Conservation (phyloP, 2,888 invertebrate genomes). For the Eudasyphora cyanicolor region DNA sequence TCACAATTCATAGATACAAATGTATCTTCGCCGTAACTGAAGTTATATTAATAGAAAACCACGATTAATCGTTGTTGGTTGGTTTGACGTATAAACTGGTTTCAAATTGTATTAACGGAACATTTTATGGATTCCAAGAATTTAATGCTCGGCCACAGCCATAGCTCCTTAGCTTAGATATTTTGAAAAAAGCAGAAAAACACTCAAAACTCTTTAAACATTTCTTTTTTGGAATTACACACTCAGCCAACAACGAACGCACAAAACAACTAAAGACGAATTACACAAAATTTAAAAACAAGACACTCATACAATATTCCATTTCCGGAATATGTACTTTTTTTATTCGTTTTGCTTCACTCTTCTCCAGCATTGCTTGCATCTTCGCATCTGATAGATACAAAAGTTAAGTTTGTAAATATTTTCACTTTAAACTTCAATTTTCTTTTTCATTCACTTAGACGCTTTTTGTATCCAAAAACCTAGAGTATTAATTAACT, state of each 20-base stretch:
- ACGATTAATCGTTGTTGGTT: too few relatives aligned
- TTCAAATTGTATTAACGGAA: constrained; percentile 10
- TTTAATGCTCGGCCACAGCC: neutral
- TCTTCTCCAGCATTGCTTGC: neutral
- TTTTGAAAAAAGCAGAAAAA: neutral
- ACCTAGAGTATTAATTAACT: neutral
- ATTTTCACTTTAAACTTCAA: neutral
- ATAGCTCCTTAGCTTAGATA: neutral
- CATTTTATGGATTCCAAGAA: constrained; percentile 20
- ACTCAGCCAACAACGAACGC: too few relatives aligned
- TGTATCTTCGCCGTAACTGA: too few relatives aligned
- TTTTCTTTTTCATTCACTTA: neutral
- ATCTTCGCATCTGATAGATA: neutral
- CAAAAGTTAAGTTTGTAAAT: neutral
- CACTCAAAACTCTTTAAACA: neutral
- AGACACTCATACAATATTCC: neutral
- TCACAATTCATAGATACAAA: too few relatives aligned
- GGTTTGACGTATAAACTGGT: constrained; percentile 3
- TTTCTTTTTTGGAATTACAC: constrained; percentile 9
- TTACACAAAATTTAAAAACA: neutral
- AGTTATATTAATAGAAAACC: neutral
- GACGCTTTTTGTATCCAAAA: neutral
- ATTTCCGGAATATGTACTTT: constrained; percentile 3
- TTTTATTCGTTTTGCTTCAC: neutral
- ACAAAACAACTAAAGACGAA: neutral